Evolutionary conservation across 2,113 vertebrate genomes (phyloP), one percentile per base, ranked within the genome.

Genomic region (Gasterosteus aculeatus): DNA sequence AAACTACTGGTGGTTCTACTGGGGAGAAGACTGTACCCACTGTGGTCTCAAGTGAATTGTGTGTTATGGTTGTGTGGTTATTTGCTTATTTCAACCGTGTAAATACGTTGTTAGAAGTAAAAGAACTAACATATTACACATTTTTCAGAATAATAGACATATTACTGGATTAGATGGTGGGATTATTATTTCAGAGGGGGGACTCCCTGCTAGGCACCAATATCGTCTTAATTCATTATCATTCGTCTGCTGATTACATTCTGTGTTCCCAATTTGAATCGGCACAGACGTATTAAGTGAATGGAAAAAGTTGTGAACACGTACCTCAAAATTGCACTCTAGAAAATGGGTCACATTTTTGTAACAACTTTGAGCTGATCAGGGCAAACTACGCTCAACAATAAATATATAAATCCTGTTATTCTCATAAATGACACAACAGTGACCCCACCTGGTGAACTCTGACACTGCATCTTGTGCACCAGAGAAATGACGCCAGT

Each of bases 391-490:
- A 31, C 5, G 47, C 46, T n/a, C 11, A 41, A n/a, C 16, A 6
- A 18, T 18, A 10, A 15, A 19, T 31, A 11, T 33, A 44, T 3
- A 57, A 19, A 5, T 2, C 26, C 0, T 12, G 12, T 5, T 1
- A 42, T 19, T 42, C n/a, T 47, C 10, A 78, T 69, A 29, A 9
- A 29, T 78, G 49, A 41, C 16, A 10, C 8, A 29, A 68, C 10
- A 82, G 73, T 14, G 84, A 61, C 87, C 41, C 51, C 86, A 54
- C 1, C 2, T 80, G 89, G 82, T 8, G 3, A 0, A 35, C 2
- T 5, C 3, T 4, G 29, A 3, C 71, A 75, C 60, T 68, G 58
- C 70, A 84, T 2, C 39, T 18, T 15, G 14, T 22, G 10, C 0
- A 18, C 16, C 14, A 31, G 33, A 61, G 35, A 22, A 46, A 72